These are phyloP conservation scores for Nibea albiflora DNA, from an alignment of 2,113 vertebrate species.

Conservation along the genomic window DNA sequence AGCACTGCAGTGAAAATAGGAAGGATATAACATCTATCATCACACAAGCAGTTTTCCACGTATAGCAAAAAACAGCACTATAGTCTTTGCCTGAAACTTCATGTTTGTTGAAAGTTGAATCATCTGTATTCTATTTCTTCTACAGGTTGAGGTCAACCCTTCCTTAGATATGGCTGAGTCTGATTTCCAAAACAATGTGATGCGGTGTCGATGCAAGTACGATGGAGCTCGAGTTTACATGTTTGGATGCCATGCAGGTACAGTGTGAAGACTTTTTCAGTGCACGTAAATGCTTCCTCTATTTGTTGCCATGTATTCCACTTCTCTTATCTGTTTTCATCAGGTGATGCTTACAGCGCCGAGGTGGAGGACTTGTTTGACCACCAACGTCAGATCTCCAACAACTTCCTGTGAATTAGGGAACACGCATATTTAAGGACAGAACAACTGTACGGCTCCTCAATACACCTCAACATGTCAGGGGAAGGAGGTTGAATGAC, in stretches of 20 bases:
- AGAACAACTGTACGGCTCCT: slow-evolving; percentile 63
- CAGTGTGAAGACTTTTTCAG: neutral
- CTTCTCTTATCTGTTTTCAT: neutral
- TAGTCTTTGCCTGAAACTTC: too few species aligned
- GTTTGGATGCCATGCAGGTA: slow-evolving; percentile 94
- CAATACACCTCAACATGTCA: slow-evolving; percentile 61
- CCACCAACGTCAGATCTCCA: slow-evolving; percentile 89
- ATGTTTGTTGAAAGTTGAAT: neutral
- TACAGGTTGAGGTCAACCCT: slow-evolving; percentile 95
- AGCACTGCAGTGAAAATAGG: neutral
- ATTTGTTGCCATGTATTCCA: neutral
- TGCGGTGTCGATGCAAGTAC: slow-evolving; percentile 95
- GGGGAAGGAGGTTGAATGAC: slow-evolving; percentile 53
- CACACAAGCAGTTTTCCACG: neutral
- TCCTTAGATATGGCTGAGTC: slow-evolving; percentile 95
- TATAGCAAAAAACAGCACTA: too few species aligned
- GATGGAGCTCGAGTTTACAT: slow-evolving; percentile 93
- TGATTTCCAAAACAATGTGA: slow-evolving; percentile 95
- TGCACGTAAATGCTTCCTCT: fast-evolving
- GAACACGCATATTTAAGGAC: slow-evolving; percentile 49
- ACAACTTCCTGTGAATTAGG: slow-evolving; percentile 90
- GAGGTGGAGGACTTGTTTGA: slow-evolving; percentile 89
- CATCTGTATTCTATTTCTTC: neutral
- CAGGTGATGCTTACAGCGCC: slow-evolving; percentile 90
- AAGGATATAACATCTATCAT: neutral